Base-by-base conservation (phyloP, 2,113 vertebrate species). In the Manacus vitellinus region DNA sequence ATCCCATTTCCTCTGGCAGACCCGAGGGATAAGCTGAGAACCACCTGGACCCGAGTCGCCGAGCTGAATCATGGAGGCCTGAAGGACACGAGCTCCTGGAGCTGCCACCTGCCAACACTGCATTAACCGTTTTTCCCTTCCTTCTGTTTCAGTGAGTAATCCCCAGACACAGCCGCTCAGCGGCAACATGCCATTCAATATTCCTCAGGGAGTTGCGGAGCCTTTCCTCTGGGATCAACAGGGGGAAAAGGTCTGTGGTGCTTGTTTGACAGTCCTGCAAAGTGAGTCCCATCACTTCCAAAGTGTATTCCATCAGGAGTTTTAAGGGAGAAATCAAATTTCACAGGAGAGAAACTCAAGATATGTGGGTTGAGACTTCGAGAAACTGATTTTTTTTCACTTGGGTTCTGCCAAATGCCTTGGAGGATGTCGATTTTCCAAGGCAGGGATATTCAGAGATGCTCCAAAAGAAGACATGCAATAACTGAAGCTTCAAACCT, bases 341-440 rank as follows among this genome's bases (percentile, higher is more conserved):
- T 80, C 25, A 72, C 0, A 8, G 22, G 37, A 51, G 28, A 74
- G 51, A 81, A 84, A 47, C 49, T 71, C 37, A 51, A 56, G 47
- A 37, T 0, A 35, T 1, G 0, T 37, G 55, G 20, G n/a, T 8
- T 37, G 25, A 49, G n/a, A 59, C 11, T 37, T 28, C 5, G n/a
- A 81, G 31, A 78, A 75, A 63, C 3, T 23, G 35, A 24, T 28
- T 37, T 71, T 68, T 63, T 55, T 54, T 43, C 62, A 43, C 66
- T 46, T 37, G 9, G 6, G 76, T 46, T 87, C 44, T 49, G 49
- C 33, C 10, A 2, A 85, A 58, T 22, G 19, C 79, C 37, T 54
- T 5, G 9, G 10, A 70, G 7, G 24, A 84, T 6, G 6, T 22
- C 0, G 0, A 5, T n/a, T 59, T 94, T 56, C 12, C 0, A 2